Evolutionary conservation across 2,113 vertebrate species (phyloP).

Genomic region (Nothoprocta pentlandii): DNA sequence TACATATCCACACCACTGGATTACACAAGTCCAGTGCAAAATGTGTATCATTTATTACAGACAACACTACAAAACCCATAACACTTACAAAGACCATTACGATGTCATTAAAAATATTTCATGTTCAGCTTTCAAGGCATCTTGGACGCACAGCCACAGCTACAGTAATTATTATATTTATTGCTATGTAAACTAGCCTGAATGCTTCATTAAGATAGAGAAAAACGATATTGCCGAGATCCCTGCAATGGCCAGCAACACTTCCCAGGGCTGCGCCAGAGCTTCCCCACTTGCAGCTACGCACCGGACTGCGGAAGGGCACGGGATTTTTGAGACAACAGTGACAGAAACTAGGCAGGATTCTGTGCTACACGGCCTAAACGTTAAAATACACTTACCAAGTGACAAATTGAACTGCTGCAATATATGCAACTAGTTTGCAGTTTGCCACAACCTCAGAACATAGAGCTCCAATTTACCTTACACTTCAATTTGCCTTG

Average conservation of each 20-base stretch:
- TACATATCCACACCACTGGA: background rate
- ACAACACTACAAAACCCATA: constrained; percentile 66
- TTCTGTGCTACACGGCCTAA: background rate
- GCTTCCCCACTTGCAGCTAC: background rate
- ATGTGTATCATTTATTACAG: constrained; percentile 68
- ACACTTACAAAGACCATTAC: constrained; percentile 75
- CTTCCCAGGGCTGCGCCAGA: background rate
- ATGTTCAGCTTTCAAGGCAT: constrained; percentile 67
- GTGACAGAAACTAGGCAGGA: accelerated
- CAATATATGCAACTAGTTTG: background rate
- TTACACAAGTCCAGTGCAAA: constrained; percentile 49
- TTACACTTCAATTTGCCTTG: background rate
- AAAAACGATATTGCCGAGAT: constrained; percentile 55
- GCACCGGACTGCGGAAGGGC: background rate
- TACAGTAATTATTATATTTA: constrained; percentile 79
- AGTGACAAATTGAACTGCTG: background rate
- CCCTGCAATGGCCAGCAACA: constrained; percentile 10
- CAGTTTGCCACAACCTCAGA: background rate
- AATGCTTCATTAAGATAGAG: constrained; percentile 79
- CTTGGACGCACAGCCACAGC: constrained; percentile 70
- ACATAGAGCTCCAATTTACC: background rate
- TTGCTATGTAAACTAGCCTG: constrained; percentile 76
- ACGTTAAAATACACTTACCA: background rate
- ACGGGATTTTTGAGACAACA: background rate
- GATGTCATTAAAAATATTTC: constrained; percentile 74